Percentiles rank a stretch among this genome's conserved stretches.
These are phyloP conservation scores for Periphyllus acericola DNA, from an alignment of 2,888 invertebrate genomes.

Conservation along the genomic window DNA sequence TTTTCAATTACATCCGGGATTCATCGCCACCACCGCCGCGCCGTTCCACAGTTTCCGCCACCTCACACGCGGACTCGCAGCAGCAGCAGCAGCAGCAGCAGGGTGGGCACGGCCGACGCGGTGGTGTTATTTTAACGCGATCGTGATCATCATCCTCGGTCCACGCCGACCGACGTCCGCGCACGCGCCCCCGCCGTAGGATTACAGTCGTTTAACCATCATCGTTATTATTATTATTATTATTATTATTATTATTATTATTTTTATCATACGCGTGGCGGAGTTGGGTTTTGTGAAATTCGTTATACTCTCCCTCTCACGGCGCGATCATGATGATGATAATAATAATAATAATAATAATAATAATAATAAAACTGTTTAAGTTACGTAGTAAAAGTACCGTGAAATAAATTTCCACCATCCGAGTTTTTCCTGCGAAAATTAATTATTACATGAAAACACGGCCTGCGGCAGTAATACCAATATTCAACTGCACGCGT, in stretches of 20 bases:
- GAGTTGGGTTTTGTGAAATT: background rate
- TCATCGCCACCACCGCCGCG: background rate
- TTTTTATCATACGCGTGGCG: slow-evolving; percentile 31
- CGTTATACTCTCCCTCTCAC: background rate
- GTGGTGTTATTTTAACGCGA: slow-evolving; percentile 58
- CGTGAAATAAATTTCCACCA: background rate
- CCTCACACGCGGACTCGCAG: background rate
- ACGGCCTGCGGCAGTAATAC: background rate
- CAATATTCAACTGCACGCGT: no score
- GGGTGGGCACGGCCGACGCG: background rate
- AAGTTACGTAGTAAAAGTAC: background rate
- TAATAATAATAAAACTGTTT: background rate
- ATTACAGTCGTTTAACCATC: slow-evolving; percentile 52
- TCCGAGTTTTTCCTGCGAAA: background rate
- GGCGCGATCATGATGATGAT: background rate
- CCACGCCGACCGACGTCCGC: slow-evolving; percentile 34
- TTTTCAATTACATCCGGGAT: slow-evolving; percentile 54
- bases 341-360: background rate
- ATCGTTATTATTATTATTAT: slow-evolving; percentile 40
- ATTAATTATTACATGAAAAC: background rate
- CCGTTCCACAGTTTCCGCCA: slow-evolving; percentile 6
- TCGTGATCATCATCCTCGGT: slow-evolving; percentile 36
- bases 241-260: slow-evolving; percentile 36
- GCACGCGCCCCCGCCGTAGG: slow-evolving; percentile 48
- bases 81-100: no score